Percentiles rank a stretch among this genome's conserved stretches.
Conservation (phyloP, 2,113 vertebrate species). For the Dendropsophus ebraccatus region DNA sequence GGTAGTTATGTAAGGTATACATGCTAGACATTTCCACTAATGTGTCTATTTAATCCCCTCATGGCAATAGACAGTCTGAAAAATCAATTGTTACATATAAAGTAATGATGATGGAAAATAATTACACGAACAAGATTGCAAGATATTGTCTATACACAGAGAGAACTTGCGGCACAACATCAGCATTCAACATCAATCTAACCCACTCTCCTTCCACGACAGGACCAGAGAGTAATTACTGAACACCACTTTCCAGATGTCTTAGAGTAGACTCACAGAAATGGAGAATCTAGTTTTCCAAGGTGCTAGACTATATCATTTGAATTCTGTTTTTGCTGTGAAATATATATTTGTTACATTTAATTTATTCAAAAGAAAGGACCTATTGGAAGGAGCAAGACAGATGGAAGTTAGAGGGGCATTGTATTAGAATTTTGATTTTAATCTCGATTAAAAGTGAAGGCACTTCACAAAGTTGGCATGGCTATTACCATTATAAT, state of each 20-base stretch:
- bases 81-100: constrained; percentile 48
- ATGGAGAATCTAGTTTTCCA: background rate
- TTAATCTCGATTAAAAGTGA: constrained; percentile 53
- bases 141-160: constrained; percentile 26
- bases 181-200: constrained; percentile 24
- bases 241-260: constrained; percentile 18
- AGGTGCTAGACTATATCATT: constrained; percentile 17
- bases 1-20: background rate
- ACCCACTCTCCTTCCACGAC: background rate
- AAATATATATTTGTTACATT: constrained; percentile 34
- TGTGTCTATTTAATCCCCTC: constrained; percentile 34
- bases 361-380: constrained; percentile 9
- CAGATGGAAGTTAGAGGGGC: constrained; percentile 30
- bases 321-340: constrained; percentile 26
- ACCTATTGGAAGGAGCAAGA: constrained; percentile 13
- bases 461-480: constrained; percentile 34
- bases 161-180: constrained; percentile 3
- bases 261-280: constrained; percentile 1
- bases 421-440: constrained; percentile 41
- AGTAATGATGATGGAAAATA: constrained; percentile 53
- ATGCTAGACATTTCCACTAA: constrained; percentile 31
- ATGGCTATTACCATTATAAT: constrained; percentile 51
- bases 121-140: constrained; percentile 35
- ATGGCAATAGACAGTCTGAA: constrained; percentile 33
- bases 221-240: constrained; percentile 10